phyloP scores from a whole-genome alignment of 2,888 invertebrate genomes.

The Drosophila acutilabella region DNA sequence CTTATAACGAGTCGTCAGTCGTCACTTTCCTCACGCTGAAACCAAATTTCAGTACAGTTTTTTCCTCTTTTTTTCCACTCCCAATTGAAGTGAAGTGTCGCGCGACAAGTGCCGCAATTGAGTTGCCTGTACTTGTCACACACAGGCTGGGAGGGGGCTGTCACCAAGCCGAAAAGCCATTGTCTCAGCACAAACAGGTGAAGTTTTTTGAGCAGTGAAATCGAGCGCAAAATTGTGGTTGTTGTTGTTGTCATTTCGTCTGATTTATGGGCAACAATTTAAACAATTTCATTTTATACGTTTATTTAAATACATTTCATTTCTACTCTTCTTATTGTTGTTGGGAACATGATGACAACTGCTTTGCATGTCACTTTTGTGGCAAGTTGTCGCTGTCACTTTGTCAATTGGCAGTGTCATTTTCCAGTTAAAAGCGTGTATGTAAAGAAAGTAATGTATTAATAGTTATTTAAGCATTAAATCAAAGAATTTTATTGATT shows the following conservation, averaged over 20 bases:
- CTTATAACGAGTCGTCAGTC: constrained; percentile 54
- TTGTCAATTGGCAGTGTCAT: constrained; percentile 38
- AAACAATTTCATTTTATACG: constrained; percentile 61
- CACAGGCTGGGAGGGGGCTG: constrained; percentile 34
- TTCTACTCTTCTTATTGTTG: constrained; percentile 28
- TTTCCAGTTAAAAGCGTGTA: not conserved
- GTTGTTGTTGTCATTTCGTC: constrained; percentile 30
- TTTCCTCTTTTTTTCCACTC: constrained; percentile 36
- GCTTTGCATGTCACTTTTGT: constrained; percentile 74
- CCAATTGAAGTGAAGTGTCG: constrained; percentile 70
- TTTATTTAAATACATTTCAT: constrained; percentile 36
- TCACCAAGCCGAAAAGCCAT: constrained; percentile 66
- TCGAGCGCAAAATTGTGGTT: constrained; percentile 73
- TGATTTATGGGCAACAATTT: constrained; percentile 71
- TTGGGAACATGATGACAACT: constrained; percentile 67
- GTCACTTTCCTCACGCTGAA: constrained; percentile 43
- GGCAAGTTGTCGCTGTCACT: constrained; percentile 63
- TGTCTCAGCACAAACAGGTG: constrained; percentile 74
- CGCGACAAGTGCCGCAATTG: constrained; percentile 79
- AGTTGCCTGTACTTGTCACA: constrained; percentile 70
- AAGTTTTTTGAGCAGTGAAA: constrained; percentile 69
- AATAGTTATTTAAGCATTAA: not conserved
- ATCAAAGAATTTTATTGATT: too few relatives aligned
- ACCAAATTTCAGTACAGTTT: constrained; percentile 50
- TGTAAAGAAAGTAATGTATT: constrained; percentile 8